Evolutionary conservation across 2,113 vertebrate species (phyloP), one percentile per base, ranked within the genome.

Genomic region (Talpa occidentalis): DNA sequence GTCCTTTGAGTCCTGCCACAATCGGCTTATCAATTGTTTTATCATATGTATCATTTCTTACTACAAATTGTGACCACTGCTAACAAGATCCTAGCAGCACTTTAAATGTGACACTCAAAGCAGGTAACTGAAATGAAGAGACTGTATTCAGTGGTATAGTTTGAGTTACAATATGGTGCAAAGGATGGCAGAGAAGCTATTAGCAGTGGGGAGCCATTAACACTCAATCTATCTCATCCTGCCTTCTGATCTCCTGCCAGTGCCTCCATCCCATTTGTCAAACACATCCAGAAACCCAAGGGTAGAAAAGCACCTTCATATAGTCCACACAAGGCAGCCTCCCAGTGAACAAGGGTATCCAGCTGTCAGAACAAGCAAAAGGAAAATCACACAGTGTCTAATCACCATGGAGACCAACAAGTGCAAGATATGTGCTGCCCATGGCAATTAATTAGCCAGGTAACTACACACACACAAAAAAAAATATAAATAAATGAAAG

Each of bases 311-410:
- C 79, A 28, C 32, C 26, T 1, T 12, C 37, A 21, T 14, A 19
- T 2, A 49, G 32, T 35, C 5, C 4, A 2, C 0, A 0, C 30
- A 3, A 52, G 30, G 26, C 14, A 37, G 37, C 47, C 24, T 78
- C 78, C 10, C 26, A 4, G 14, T 21, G 30, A 47, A 56, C 8
- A 6, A 69, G 16, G 5, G 30, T 37, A 15, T 32, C 62, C 7
- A 12, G 30, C 22, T 47, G 44, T 22, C 62, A 30, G 24, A 22
- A 37, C 22, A 5, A 35, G 62, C 73, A 66, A 56, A 67, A 35
- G 10, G n/a, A 70, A 91, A 49, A 62, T 26, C 52, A 42, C 62
- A 54, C 54, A 24, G 15, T 47, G 35, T 16, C 64, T 17, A 42
- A 83, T 26, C 22, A 15, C 30, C 17, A 35, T 26, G 28, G 52